Evolutionary conservation across 2,797 vertebrate species (phyloP).

Genomic region (Chromis chromis): DNA sequence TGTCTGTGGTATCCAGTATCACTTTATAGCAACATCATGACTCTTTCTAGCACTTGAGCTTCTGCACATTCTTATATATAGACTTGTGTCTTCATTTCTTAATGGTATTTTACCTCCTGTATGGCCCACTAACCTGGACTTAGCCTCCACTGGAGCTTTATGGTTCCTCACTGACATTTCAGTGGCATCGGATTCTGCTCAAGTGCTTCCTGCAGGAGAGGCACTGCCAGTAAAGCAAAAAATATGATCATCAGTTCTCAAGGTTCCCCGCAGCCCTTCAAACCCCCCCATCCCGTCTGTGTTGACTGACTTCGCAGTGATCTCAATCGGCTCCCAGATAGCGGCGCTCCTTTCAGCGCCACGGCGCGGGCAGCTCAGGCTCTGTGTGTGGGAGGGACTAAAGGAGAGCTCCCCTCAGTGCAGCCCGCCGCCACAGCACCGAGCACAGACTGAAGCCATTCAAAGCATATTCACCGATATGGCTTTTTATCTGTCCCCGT

Average conservation of each 20-base stretch:
- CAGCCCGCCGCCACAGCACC: constrained; percentile 60
- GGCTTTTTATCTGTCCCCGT: constrained; percentile 27
- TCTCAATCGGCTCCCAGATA: constrained; percentile 71
- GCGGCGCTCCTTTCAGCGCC: constrained; percentile 74
- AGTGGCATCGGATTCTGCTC: neutral
- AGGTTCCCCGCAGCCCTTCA: constrained; percentile 35
- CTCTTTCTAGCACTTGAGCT: constrained; percentile 12
- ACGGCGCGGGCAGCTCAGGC: constrained; percentile 59
- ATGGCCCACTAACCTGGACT: constrained; percentile 14
- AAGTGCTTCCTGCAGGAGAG: neutral
- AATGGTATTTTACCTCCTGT: constrained; percentile 11
- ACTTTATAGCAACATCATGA: neutral
- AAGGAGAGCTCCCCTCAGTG: constrained; percentile 60
- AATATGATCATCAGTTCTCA: constrained; percentile 40
- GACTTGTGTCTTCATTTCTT: constrained; percentile 1
- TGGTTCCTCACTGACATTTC: neutral
- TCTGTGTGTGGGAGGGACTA: constrained; percentile 78
- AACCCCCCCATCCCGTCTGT: constrained; percentile 31
- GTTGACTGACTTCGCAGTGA: constrained; percentile 62
- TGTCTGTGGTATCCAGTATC: neutral
- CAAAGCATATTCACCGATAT: constrained; percentile 53
- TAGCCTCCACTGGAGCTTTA: neutral
- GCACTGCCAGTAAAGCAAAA: constrained; percentile 6
- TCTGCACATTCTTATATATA: neutral
- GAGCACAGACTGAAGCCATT: constrained; percentile 34